A percentile compares a stretch with the other conserved stretches of the same genome.
These are phyloP conservation scores for Muntiacus muntjak DNA, from an alignment of 2,113 vertebrate species.

Conservation along the genomic window DNA sequence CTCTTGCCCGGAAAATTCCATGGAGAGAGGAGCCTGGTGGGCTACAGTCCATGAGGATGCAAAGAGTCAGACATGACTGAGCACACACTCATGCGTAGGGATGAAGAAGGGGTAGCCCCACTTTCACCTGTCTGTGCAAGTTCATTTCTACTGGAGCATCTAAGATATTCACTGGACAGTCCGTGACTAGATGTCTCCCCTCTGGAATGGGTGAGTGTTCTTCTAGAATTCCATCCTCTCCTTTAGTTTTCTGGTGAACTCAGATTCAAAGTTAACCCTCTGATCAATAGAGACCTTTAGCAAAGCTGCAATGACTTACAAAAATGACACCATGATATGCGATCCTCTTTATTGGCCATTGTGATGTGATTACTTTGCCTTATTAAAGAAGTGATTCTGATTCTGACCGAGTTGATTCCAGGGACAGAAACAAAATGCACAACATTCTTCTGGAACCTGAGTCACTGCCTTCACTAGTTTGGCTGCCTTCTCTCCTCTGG, in stretches of 20 bases:
- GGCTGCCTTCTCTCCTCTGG: neutral
- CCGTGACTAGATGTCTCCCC: neutral
- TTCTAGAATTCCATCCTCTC: neutral
- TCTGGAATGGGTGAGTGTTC: neutral
- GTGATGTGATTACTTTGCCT: neutral
- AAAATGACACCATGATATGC: neutral
- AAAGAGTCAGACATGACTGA: neutral
- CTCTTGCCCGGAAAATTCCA: neutral
- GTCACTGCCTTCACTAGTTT: neutral
- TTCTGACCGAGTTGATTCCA: neutral
- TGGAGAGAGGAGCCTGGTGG: neutral
- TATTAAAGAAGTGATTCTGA: slow-evolving; percentile 10
- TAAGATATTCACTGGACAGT: neutral
- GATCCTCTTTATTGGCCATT: neutral
- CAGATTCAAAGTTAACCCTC: neutral
- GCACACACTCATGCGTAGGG: rapidly evolving
- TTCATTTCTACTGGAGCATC: neutral
- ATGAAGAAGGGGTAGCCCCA: rapidly evolving
- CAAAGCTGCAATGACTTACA: neutral
- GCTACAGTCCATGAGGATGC: neutral
- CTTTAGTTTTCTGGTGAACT: neutral
- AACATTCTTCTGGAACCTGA: neutral
- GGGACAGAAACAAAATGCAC: neutral
- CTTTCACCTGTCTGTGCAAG: neutral
- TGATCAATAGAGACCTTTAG: neutral